Evolutionary conservation across 2,113 vertebrate genomes (phyloP).

Genomic region (Cyprinodon tularosa): DNA sequence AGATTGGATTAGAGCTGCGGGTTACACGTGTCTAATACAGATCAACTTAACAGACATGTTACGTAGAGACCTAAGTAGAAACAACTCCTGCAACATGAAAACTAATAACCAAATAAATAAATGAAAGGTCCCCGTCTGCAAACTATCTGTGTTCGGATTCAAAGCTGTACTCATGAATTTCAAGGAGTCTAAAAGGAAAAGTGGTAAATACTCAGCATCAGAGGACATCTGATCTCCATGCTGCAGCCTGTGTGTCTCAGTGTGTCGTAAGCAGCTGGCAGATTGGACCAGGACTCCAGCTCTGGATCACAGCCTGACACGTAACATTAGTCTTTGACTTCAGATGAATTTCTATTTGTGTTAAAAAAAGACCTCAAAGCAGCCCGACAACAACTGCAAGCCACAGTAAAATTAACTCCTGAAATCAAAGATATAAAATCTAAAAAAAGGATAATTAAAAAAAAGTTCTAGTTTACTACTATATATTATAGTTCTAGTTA

Average conservation of each 20-base stretch:
- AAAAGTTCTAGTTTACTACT: too few relatives aligned
- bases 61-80: not conserved
- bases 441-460: too few relatives aligned
- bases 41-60: not conserved
- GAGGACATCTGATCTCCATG: not conserved
- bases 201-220: not conserved
- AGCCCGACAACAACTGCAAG: too few relatives aligned
- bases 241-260: slow-evolving; percentile 11
- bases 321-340: slow-evolving; percentile 4
- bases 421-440: too few relatives aligned
- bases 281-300: slow-evolving; percentile 29
- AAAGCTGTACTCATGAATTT: not conserved
- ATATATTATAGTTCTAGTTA: too few relatives aligned
- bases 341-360: not conserved
- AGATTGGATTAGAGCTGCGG: not conserved
- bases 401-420: too few relatives aligned
- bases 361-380: not conserved
- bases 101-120: not conserved
- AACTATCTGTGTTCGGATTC: not conserved
- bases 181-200: not conserved
- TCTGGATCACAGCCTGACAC: slow-evolving; percentile 42
- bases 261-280: slow-evolving; percentile 44
- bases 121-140: not conserved
- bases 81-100: not conserved
- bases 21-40: not conserved